Conservation (phyloP, 1,140 invertebrate genomes). For the Globodera ellingtonae region DNA sequence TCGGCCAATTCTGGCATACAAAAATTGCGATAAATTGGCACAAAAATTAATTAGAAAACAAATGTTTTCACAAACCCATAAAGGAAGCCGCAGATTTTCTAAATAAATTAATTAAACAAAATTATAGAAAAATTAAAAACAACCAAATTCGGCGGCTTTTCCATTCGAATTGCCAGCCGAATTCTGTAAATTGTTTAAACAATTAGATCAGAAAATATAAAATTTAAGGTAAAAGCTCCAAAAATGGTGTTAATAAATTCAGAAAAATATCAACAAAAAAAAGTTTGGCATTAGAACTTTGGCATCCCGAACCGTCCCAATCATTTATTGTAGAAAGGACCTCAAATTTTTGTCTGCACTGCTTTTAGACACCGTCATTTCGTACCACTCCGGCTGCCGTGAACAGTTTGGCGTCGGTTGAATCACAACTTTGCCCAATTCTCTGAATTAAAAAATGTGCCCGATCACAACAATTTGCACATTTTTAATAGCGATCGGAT, state of each 20-base stretch:
- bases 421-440: constrained; percentile 66
- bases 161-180: constrained; percentile 95
- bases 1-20: constrained; percentile 75
- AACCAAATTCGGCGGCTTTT: constrained; percentile 81
- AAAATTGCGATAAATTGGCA: not conserved
- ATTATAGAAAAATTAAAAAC: constrained; percentile 66
- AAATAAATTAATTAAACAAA: constrained; percentile 69
- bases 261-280: too few relatives aligned
- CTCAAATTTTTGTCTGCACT: constrained; percentile 85
- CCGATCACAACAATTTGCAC: too few relatives aligned
- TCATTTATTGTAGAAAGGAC: not conserved
- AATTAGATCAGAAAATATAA: too few relatives aligned
- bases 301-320: too few relatives aligned
- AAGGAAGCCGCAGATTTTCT: constrained; percentile 90
- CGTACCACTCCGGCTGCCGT: constrained; percentile 87
- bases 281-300: too few relatives aligned
- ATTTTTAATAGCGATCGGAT: too few relatives aligned
- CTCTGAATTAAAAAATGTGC: constrained; percentile 13
- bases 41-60: not conserved
- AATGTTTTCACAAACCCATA: constrained; percentile 71
- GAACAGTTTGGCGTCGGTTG: constrained; percentile 67
- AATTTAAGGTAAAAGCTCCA: too few relatives aligned
- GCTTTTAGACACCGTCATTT: constrained; percentile 92
- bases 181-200: constrained; percentile 71
- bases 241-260: too few relatives aligned